Evolutionary conservation across 2,888 invertebrate species (phyloP), one percentile per base, ranked within the genome.

Genomic region (Limnephilus lunatus): DNA sequence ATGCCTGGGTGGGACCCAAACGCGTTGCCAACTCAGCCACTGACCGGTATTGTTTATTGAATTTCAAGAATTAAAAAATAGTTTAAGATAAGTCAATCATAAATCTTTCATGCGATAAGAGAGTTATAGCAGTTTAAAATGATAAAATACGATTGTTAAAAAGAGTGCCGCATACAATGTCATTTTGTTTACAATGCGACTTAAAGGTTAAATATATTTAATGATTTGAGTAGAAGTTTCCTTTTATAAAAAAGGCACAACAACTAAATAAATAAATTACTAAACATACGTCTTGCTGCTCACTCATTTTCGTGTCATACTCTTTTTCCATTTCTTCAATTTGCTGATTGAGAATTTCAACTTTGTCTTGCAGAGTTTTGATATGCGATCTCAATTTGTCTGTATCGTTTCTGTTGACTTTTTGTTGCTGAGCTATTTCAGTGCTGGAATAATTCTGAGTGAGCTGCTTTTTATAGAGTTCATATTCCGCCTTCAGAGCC

Each of bases 301-400:
- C 95, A 92, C 97, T 97, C 88, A 97, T 94, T 93, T 97, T 96
- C 91, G 96, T 96, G 93, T 97, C 96, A 88, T 97, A 96, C 93
- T 97, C 97, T 89, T 96, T 96, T 94, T 97, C 97, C 93, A 97
- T 97, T 93, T 97, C 97, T 35, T 97, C 97, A 89, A 97, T 95
- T 94, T 98, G 96, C 92, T 96, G 95, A 93, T 96, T 97, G 11
- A 97, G 96, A 1, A 97, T 96, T 88, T 97, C 97, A 83, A 97
- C 95, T 94, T 97, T 97, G 93, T 98, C 97, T 94, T 97, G 97
- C 92, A 98, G 95, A 90, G 97, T 97, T 85, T 95, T 96, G 92
- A 97, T 96, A 94, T 98, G 97, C 7, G 95, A 95, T 94, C 96
- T 97, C 94, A 97, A 95, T 92, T 96, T 95, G 44, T 95, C 95